phyloP scores from a whole-genome alignment of 2,888 invertebrate genomes.

The Nemoura dubitans region DNA sequence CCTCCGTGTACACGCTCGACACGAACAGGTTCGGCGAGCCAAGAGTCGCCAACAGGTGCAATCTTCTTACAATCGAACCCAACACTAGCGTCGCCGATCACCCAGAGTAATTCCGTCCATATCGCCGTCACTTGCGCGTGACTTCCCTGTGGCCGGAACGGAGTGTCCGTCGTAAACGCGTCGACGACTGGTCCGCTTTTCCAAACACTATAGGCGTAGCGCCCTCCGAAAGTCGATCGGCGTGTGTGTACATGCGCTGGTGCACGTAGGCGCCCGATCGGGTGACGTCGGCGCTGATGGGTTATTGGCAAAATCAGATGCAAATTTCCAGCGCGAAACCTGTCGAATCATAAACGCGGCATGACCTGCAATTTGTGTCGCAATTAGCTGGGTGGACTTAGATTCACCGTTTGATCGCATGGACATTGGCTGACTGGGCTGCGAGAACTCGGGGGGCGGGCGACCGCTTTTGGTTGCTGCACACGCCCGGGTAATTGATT shows the following conservation, averaged over 20 bases:
- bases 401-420: not conserved
- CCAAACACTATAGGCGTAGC: no score
- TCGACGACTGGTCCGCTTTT: no score
- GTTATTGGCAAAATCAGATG: conserved; percentile 7
- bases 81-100: not conserved
- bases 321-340: not conserved
- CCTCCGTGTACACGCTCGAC: not conserved
- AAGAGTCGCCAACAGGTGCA: not conserved
- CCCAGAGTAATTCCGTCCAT: not conserved
- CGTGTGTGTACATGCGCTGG: not conserved
- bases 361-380: not conserved
- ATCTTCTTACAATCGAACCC: not conserved
- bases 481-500: not conserved
- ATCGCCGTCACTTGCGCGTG: not conserved
- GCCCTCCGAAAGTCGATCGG: no score
- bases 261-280: not conserved
- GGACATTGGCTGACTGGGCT: not conserved
- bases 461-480: not conserved
- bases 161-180: no score
- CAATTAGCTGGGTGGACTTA: not conserved
- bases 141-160: not conserved
- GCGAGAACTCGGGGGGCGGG: no score
- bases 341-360: not conserved
- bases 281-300: not conserved
- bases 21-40: not conserved